Conservation (phyloP, 92 coral and sea anemone species). For the Anthopleura xanthogrammica region DNA sequence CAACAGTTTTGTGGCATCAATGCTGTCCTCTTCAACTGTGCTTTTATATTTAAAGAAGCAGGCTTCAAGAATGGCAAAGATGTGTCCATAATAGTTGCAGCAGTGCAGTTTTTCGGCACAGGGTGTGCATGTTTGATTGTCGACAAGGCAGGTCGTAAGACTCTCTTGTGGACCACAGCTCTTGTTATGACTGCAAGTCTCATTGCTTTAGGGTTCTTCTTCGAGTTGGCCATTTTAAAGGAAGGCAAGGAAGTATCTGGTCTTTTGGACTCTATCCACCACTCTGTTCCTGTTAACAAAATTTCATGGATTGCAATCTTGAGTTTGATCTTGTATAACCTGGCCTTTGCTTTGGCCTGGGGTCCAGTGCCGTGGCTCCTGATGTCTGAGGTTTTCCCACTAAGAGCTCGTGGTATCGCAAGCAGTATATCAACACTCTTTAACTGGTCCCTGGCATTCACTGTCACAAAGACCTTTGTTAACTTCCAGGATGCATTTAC, state of each 20-base stretch:
- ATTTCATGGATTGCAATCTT: conserved; percentile 67
- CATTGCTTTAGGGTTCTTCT: conserved; percentile 65
- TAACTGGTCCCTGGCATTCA: conserved; percentile 62
- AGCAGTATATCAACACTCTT: conserved; percentile 55
- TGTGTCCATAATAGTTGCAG: conserved; percentile 64
- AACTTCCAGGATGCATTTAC: conserved; percentile 50
- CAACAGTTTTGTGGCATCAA: conserved; percentile 88
- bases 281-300: conserved; percentile 20
- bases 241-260: conserved; percentile 8
- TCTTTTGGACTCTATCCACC: conserved; percentile 22
- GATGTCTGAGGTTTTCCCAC: conserved; percentile 86
- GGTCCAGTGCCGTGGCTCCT: conserved; percentile 91
- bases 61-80: conserved; percentile 67
- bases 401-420: conserved; percentile 75
- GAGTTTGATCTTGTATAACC: conserved; percentile 45
- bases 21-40: conserved; percentile 74
- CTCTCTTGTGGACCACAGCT: conserved; percentile 69
- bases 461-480: conserved; percentile 65
- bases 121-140: conserved; percentile 61
- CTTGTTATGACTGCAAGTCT: conserved; percentile 64
- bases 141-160: conserved; percentile 80
- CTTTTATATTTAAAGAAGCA: conserved; percentile 62
- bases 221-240: conserved; percentile 50
- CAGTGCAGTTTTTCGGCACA: conserved; percentile 64
- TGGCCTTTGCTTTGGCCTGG: conserved; percentile 74